Percentiles rank a stretch among this genome's conserved stretches.
phyloP scores from a whole-genome alignment of 2,888 invertebrate genomes.

The Halictus ligatus region DNA sequence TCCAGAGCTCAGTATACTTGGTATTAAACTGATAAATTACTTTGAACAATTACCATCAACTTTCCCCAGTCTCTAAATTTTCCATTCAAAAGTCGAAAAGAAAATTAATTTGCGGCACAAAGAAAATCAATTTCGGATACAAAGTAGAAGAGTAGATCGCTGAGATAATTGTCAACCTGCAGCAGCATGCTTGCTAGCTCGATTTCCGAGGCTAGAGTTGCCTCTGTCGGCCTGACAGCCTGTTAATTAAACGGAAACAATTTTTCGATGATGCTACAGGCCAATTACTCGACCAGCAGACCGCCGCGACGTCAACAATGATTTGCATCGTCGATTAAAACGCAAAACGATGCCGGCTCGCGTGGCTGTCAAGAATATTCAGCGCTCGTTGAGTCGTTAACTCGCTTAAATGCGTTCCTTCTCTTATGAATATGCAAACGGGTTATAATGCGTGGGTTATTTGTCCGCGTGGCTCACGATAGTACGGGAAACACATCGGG shows the following conservation, averaged over 20 bases:
- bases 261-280: background rate
- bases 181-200: background rate
- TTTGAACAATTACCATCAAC: too few species aligned
- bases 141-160: background rate
- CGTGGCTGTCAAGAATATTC: conserved; percentile 59
- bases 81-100: too few species aligned
- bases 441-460: conserved; percentile 45
- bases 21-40: too few species aligned
- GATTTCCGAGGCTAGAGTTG: background rate
- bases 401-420: conserved; percentile 60
- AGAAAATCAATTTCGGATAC: too few species aligned
- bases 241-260: conserved; percentile 7
- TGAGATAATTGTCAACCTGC: background rate
- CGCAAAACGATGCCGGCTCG: conserved; percentile 24
- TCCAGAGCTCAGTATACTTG: too few species aligned
- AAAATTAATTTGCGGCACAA: too few species aligned
- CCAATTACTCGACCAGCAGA: background rate
- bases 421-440: conserved; percentile 63
- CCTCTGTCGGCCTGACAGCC: background rate
- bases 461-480: conserved; percentile 30
- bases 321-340: conserved; percentile 54
- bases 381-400: conserved; percentile 55
- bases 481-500: background rate
- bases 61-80: too few species aligned
- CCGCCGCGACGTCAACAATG: conserved; percentile 19